phyloP scores from a whole-genome alignment of 2,113 vertebrate genomes.

The Sitta europaea region DNA sequence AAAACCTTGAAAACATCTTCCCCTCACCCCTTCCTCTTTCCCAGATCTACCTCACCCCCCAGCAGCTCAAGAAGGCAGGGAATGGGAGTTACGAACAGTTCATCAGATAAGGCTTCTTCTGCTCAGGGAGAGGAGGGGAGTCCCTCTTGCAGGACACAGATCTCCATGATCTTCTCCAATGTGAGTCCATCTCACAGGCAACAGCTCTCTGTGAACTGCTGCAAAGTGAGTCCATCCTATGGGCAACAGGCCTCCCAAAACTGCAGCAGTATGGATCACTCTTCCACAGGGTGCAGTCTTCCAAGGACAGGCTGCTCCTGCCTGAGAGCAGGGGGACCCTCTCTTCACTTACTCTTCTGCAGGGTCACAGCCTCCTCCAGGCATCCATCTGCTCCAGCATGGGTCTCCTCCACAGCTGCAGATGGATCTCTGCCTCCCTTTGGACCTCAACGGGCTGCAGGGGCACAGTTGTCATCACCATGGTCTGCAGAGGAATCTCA shows the following conservation, averaged over 20 bases:
- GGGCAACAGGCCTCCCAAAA: background rate
- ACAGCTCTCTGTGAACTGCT: background rate
- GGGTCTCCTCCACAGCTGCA: background rate
- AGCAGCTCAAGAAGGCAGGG: background rate
- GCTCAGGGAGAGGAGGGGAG: background rate
- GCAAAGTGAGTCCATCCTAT: background rate
- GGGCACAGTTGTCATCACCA: background rate
- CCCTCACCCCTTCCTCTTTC: background rate
- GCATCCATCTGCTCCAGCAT: accelerated
- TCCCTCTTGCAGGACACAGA: background rate
- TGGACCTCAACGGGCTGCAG: accelerated
- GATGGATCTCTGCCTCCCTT: background rate
- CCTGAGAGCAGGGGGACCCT: background rate
- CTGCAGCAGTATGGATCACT: background rate
- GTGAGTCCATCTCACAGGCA: background rate
- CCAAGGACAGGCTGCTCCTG: background rate
- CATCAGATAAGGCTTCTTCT: background rate
- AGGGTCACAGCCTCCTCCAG: background rate
- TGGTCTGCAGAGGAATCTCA: background rate
- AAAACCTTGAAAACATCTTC: background rate
- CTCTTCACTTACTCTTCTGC: background rate
- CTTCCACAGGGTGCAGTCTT: background rate
- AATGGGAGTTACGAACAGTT: background rate
- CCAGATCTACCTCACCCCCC: background rate
- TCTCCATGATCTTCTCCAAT: background rate